Percentiles rank a stretch among this genome's conserved stretches.
Conservation (phyloP, 2,113 vertebrate species). For the Fregata magnificens region DNA sequence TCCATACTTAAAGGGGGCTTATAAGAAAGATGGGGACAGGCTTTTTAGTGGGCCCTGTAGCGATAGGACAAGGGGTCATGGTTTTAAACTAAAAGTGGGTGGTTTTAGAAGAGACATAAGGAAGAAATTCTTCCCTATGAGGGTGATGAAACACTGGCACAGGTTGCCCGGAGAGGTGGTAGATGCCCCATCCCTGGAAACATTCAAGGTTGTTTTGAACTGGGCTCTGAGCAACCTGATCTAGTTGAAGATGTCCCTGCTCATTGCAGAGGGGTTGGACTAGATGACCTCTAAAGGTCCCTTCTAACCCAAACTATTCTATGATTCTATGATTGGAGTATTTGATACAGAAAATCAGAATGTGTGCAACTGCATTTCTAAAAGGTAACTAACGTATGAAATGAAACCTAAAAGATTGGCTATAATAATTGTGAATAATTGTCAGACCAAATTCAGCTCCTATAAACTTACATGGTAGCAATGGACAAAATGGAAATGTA, state of each 20-base stretch:
- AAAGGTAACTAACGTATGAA: not conserved
- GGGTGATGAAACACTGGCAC: not conserved
- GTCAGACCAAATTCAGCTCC: not conserved
- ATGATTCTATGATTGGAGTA: not conserved
- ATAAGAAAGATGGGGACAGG: not conserved
- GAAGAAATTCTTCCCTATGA: not conserved
- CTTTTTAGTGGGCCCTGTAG: not conserved
- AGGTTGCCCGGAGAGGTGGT: not conserved
- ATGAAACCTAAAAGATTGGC: not conserved
- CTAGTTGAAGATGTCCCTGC: not conserved
- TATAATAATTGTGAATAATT: not conserved
- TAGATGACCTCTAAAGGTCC: not conserved
- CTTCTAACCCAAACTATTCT: not conserved
- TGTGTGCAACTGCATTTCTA: not conserved
- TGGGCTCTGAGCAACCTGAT: not conserved
- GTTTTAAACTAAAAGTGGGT: not conserved
- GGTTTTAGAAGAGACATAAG: not conserved
- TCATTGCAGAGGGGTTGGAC: not conserved
- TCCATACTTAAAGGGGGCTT: not conserved
- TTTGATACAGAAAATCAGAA: not conserved
- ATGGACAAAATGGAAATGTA: not conserved
- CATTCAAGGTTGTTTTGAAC: not conserved
- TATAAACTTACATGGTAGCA: not conserved
- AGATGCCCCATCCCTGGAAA: not conserved
- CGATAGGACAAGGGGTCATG: rapidly evolving